These are phyloP conservation scores for Fragum whitleyi DNA, from an alignment of 2,888 invertebrate species.

Conservation along the genomic window DNA sequence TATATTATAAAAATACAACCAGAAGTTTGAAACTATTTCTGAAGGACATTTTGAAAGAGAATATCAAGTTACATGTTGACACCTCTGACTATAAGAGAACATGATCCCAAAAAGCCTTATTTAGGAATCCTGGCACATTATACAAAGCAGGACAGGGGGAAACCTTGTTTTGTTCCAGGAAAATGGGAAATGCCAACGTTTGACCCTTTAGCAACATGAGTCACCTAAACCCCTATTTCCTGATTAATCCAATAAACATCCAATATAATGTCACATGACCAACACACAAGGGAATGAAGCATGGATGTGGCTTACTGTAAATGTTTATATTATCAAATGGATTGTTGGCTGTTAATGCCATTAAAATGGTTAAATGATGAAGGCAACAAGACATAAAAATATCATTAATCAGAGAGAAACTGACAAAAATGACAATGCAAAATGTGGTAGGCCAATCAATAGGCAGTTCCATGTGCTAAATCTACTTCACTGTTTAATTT, in stretches of 20 bases:
- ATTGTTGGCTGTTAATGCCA: conserved; percentile 9
- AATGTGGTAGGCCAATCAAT: background rate
- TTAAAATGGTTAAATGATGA: conserved; percentile 18
- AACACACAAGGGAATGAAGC: background rate
- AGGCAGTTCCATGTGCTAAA: background rate
- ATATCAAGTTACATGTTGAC: too few relatives aligned
- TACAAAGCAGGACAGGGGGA: too few relatives aligned
- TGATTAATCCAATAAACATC: conserved; percentile 22
- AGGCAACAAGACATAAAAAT: conserved; percentile 5
- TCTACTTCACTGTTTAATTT: too few relatives aligned
- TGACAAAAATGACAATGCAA: conserved; percentile 15
- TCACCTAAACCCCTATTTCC: conserved; percentile 17
- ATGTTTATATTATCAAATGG: conserved; percentile 25
- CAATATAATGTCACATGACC: conserved; percentile 16
- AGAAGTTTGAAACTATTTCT: too few relatives aligned
- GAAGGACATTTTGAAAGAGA: too few relatives aligned
- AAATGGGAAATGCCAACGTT: background rate
- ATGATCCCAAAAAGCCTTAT: too few relatives aligned
- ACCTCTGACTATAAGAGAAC: too few relatives aligned
- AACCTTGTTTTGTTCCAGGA: too few relatives aligned
- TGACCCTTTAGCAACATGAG: conserved; percentile 23
- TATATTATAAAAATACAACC: too few relatives aligned
- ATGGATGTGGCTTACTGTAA: background rate
- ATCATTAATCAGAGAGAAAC: conserved; percentile 10
- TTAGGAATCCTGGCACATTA: too few relatives aligned